Evolutionary conservation across 2,888 invertebrate genomes (phyloP), one percentile per base, ranked within the genome.

Genomic region (Luffia ferchaultella): DNA sequence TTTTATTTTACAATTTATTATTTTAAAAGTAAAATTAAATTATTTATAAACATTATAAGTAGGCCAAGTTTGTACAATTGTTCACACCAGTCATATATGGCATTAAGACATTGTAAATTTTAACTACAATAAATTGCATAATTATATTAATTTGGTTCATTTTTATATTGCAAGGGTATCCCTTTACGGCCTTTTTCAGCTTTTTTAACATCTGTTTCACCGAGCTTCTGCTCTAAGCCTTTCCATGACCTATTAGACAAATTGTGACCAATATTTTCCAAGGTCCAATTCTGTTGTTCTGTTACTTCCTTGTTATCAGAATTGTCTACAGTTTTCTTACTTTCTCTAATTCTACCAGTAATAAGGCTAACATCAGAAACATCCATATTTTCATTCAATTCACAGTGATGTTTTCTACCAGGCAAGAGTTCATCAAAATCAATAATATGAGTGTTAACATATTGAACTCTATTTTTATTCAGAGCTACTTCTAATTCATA

Each of bases 401-500:
- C 73, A 53, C 76, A 71, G 60, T 88, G 82, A 58, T 86, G 78
- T 20, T 71, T 69, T 18, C 85, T 87, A 56, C 90, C 90, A 15
- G 89, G 88, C 41, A 95, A 69, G 51, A 95, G 76, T 57, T 91
- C 86, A 60, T 90, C 87, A 62, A 92, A 96, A 65, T 96, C 92
- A 45, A 90, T 88, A 20, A 90, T 82, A 68, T 91, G 91, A 2
- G 85, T 80, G 46, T 75, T 88, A 9, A 30, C 12, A 53, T 73
- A 79, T 1, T 86, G 83, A 41, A 86, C 85, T 53, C 82, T 65
- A 51, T 75, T 76, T 1, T 73, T 68, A 69, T 93, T 93, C 16
- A 93, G 73, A 2, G 93, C 93, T 51, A 92, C 85, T 79, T 98
- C 98, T 18, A 98, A 86, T 76, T 99, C 98, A 71, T 90, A 96